These are phyloP conservation scores for Galerucella calmariensis DNA, from an alignment of 2,888 invertebrate genomes.

Conservation along the genomic window DNA sequence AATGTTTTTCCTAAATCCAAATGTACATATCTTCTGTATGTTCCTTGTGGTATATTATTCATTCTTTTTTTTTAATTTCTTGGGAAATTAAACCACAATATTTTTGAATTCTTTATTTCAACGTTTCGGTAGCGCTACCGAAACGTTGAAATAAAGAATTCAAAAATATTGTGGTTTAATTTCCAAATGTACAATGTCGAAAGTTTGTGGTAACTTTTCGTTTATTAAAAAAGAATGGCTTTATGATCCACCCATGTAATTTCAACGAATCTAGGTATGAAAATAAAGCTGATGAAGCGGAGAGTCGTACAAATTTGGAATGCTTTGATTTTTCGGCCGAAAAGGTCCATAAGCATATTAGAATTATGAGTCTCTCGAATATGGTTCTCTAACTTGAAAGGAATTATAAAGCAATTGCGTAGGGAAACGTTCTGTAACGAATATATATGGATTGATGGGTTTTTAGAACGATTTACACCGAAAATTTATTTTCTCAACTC, in stretches of 20 bases:
- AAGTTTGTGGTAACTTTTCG: too few relatives aligned
- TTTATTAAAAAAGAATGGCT: not conserved
- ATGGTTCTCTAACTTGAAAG: constrained; percentile 20
- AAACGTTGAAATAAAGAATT: too few relatives aligned
- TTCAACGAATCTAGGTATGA: constrained; percentile 36
- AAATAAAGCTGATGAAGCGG: constrained; percentile 45
- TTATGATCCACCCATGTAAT: constrained; percentile 5
- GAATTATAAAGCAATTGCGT: constrained; percentile 26
- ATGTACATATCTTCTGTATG: too few relatives aligned
- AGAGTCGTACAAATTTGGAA: constrained; percentile 35
- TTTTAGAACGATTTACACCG: not conserved
- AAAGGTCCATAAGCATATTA: constrained; percentile 30
- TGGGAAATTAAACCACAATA: too few relatives aligned
- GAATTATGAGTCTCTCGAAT: constrained; percentile 20
- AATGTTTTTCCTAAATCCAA: too few relatives aligned
- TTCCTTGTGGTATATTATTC: too few relatives aligned
- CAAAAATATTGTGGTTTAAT: too few relatives aligned
- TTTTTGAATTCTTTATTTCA: too few relatives aligned
- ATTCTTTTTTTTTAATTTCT: too few relatives aligned
- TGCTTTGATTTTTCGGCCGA: constrained; percentile 44
- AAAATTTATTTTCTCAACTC: not conserved
- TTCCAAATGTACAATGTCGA: too few relatives aligned
- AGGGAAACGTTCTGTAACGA: not conserved
- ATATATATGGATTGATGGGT: not conserved
- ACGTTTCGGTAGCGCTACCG: too few relatives aligned